Conservation (phyloP, 2,797 vertebrate genomes). For the Crenichthys baileyi region DNA sequence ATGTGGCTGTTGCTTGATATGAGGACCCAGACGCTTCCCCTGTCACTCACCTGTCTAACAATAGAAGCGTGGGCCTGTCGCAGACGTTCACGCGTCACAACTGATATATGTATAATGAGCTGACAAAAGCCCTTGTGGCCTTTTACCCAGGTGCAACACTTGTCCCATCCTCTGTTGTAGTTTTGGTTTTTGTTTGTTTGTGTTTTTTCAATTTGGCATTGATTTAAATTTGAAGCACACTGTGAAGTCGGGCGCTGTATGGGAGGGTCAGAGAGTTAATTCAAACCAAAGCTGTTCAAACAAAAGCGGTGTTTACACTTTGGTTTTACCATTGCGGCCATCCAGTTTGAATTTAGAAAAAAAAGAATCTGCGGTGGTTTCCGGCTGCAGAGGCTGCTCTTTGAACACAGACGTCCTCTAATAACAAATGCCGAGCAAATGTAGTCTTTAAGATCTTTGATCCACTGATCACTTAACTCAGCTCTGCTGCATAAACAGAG, state of each 20-base stretch:
- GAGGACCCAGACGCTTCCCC: slow-evolving; percentile 39
- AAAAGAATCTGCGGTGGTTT: slow-evolving; percentile 13
- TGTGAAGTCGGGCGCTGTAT: slow-evolving; percentile 13
- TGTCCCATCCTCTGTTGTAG: slow-evolving; percentile 13
- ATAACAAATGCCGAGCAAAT: slow-evolving; percentile 44
- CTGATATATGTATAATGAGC: slow-evolving; percentile 42
- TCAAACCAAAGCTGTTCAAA: slow-evolving; percentile 10
- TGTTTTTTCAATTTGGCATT: slow-evolving; percentile 15
- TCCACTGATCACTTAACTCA: slow-evolving; percentile 56
- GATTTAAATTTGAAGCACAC: slow-evolving; percentile 18
- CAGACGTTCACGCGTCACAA: slow-evolving; percentile 39
- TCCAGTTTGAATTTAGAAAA: slow-evolving; percentile 14
- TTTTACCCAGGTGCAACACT: slow-evolving; percentile 29
- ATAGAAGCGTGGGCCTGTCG: slow-evolving; percentile 49
- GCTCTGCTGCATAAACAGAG: slow-evolving; percentile 42
- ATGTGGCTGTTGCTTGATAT: slow-evolving; percentile 60
- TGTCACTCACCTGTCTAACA: slow-evolving; percentile 66
- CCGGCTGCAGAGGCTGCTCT: slow-evolving; percentile 29
- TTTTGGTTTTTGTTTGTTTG: slow-evolving; percentile 20
- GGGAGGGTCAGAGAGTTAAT: slow-evolving; percentile 12
- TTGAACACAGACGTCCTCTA: slow-evolving; percentile 50
- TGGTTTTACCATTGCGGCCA: slow-evolving; percentile 27
- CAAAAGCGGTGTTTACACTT: slow-evolving; percentile 21
- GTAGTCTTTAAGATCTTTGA: slow-evolving; percentile 54
- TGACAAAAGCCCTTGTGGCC: slow-evolving; percentile 48